Evolutionary conservation across 1,140 invertebrate species (phyloP).

Genomic region (Habropoda laboriosa): DNA sequence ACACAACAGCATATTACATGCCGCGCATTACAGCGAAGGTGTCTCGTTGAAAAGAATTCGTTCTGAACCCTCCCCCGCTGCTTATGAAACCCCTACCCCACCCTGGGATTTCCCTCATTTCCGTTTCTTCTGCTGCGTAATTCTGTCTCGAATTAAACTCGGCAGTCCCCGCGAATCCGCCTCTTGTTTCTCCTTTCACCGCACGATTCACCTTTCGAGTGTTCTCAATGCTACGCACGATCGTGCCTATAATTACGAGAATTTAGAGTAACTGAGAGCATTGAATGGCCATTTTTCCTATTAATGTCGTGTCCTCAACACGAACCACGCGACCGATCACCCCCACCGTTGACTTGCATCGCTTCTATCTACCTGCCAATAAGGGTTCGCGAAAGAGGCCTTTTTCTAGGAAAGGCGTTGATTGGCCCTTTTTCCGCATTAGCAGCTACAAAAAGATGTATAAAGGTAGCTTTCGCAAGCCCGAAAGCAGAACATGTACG

Average conservation of each 20-base stretch:
- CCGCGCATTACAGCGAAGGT: constrained; percentile 18
- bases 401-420: no score
- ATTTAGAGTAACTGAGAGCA: neutral
- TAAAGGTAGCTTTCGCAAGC: no score
- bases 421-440: no score
- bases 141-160: constrained; percentile 35
- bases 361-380: no score
- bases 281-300: no score
- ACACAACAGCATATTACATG: constrained; percentile 38
- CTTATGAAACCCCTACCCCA: constrained; percentile 26
- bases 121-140: constrained; percentile 37
- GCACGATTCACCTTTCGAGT: neutral
- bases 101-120: constrained; percentile 25
- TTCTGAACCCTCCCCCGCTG: constrained; percentile 15
- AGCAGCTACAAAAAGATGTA: no score
- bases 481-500: no score
- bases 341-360: no score
- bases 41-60: constrained; percentile 39
- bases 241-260: neutral
- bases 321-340: no score
- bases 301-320: no score
- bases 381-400: no score
- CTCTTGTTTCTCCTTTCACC: neutral
- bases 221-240: neutral
- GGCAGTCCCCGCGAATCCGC: no score